phyloP scores from a whole-genome alignment of 2,113 vertebrate genomes.

The human region GRCh38 chr1:38865001-38865500 shows the following conservation, averaged over 20 bases:
- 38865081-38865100: not conserved
- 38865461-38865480: slow-evolving; percentile 23
- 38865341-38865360: not conserved
- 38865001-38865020: not conserved
- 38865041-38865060: slow-evolving; percentile 29
- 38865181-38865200: not conserved
- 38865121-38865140: slow-evolving; percentile 28
- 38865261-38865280: slow-evolving; percentile 37
- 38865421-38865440: slow-evolving; percentile 15
- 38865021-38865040: slow-evolving; percentile 23
- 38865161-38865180: not conserved
- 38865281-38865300: not conserved
- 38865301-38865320: not conserved
- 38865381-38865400: slow-evolving; percentile 49
- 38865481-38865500: slow-evolving; percentile 26
- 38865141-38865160: slow-evolving; percentile 27
- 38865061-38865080: slow-evolving; percentile 48
- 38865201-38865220: slow-evolving; percentile 23
- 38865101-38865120: not conserved
- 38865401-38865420: slow-evolving; percentile 11
- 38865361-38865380: not conserved
- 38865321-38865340: not conserved
- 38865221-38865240: not conserved
- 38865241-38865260: slow-evolving; percentile 16
- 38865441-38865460: slow-evolving; percentile 36